These are phyloP conservation scores for Temnothorax curvispinosus DNA, from an alignment of 1,140 invertebrate species.

Conservation along the genomic window DNA sequence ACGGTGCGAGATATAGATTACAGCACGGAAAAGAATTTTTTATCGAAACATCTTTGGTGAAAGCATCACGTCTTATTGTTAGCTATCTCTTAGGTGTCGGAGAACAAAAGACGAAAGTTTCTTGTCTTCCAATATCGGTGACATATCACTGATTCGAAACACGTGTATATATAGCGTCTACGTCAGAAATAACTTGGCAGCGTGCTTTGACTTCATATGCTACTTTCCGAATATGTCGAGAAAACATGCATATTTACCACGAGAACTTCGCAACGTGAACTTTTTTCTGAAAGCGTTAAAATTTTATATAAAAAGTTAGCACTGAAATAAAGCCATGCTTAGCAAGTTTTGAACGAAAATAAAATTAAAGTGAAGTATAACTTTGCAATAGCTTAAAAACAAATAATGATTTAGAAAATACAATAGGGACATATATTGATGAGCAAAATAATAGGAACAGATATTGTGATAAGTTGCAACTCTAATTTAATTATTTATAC, in stretches of 20 bases:
- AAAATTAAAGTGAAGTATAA: neutral
- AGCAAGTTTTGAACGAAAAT: neutral
- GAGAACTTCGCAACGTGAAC: conserved; percentile 5
- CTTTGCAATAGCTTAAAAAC: neutral
- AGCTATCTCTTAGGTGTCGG: conserved; percentile 10
- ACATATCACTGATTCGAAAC: conserved; percentile 48
- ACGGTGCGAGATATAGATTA: conserved; percentile 37
- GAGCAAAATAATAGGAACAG: no score
- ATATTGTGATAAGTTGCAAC: neutral
- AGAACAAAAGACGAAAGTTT: conserved; percentile 40
- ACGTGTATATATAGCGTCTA: neutral
- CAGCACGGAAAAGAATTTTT: conserved; percentile 41
- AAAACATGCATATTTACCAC: conserved; percentile 7
- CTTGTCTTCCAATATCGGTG: conserved; percentile 25
- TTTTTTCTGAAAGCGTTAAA: neutral
- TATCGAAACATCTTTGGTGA: conserved; percentile 36
- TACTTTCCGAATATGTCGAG: neutral
- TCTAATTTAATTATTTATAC: neutral
- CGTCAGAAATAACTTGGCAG: conserved; percentile 36
- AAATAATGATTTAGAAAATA: neutral
- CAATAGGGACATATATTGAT: neutral
- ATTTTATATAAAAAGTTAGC: conserved; percentile 15
- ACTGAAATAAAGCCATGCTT: neutral
- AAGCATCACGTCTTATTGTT: neutral
- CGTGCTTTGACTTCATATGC: neutral